Evolutionary conservation across 2,888 invertebrate species (phyloP), one percentile per base, ranked within the genome.

Genomic region (Thysanoteuthis rhombus): DNA sequence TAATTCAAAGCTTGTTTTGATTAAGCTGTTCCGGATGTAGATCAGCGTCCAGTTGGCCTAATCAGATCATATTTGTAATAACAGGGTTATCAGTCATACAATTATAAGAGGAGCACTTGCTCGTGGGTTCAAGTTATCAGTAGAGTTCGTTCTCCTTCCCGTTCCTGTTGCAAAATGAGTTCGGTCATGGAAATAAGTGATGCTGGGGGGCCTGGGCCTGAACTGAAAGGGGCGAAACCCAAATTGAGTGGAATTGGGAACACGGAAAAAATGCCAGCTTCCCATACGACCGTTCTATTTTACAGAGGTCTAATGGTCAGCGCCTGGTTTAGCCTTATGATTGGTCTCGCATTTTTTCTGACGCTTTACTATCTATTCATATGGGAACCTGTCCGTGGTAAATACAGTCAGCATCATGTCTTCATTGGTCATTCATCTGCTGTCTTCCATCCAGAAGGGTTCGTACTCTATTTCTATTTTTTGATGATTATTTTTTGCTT

Each of bases 381-480:
- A 38, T 90, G 90, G 90, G 90, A 90, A 39, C 90, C 90, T 12
- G 90, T 90, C 8, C 90, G 90, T 28, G 90, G 90, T 28, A 90
- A 90, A 25, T 90, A 90, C 90, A 90, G 90, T 22, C 8, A 38
- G 2, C 90, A 90, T 39, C 90, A 90, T 36, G 38, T 90, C 22
- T 90, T 28, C 22, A 19, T 90, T 36, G 90, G 90, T 28, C 90
- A 90, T 32, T 28, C 6, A 5, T 90, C 90, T 32, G 8, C 90
- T 12, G 90, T 90, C 32, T 90, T 90, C 40, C 90, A 90, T 36
- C 90, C 90, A 19, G 42, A 90, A 10, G 39, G 90, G 28, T 19
- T 42, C 40, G 28, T 1, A 0, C 28, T 40, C 32, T 90, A 3
- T 36, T 28, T 32, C 0, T 52, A 19, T 28, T 52, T 52, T 25